These are phyloP conservation scores for Cryptocephalus moraei DNA, from an alignment of 2,888 invertebrate genomes.

Conservation along the genomic window DNA sequence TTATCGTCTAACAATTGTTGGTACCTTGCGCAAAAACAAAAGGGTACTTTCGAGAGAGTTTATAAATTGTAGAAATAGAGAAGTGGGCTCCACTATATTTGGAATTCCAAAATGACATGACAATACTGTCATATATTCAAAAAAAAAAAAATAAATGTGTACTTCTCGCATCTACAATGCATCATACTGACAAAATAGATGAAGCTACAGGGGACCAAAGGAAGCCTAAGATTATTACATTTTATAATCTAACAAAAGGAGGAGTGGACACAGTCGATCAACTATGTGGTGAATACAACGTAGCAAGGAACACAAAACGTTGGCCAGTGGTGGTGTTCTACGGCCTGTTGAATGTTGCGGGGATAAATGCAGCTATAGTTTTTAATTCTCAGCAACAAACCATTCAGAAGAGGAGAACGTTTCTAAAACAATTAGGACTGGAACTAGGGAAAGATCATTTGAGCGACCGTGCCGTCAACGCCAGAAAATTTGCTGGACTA, in stretches of 20 bases:
- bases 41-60: constrained; percentile 4
- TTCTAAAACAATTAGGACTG: not conserved
- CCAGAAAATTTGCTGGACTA: too few species aligned
- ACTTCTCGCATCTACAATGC: constrained; percentile 11
- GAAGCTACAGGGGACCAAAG: not conserved
- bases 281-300: constrained; percentile 1
- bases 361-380: not conserved
- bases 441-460: not conserved
- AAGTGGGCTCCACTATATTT: constrained; percentile 6
- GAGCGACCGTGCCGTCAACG: too few species aligned
- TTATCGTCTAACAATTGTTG: constrained; percentile 11
- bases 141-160: constrained; percentile 11
- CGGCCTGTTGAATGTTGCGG: constrained; percentile 2
- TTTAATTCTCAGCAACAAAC: not conserved
- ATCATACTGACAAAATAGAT: constrained; percentile 6
- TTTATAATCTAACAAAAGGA: too few species aligned
- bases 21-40: constrained; percentile 17
- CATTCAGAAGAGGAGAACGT: not conserved
- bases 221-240: constrained; percentile 1
- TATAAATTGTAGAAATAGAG: not conserved
- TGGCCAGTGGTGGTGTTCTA: constrained; percentile 2
- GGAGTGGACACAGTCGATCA: constrained; percentile 3
- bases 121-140: constrained; percentile 10
- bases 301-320: constrained; percentile 4
- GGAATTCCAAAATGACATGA: constrained; percentile 14